Evolutionary conservation across 2,113 vertebrate species (phyloP).

Genomic region (Otis tarda): DNA sequence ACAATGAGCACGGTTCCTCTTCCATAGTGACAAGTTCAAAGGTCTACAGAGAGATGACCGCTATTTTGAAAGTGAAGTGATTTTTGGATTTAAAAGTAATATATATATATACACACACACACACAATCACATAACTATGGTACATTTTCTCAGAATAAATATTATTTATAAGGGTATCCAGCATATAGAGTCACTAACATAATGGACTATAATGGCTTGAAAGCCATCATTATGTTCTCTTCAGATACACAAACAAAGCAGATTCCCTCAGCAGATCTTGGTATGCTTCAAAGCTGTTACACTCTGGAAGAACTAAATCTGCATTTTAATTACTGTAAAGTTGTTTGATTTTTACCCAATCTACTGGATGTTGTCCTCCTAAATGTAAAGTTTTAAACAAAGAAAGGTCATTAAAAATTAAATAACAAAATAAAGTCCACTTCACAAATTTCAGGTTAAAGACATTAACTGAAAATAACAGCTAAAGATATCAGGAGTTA

Average conservation of each 20-base stretch:
- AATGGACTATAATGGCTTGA: constrained; percentile 53
- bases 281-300: constrained; percentile 32
- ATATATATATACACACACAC: accelerated
- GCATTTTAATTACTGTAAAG: constrained; percentile 53
- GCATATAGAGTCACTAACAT: constrained; percentile 31
- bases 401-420: background rate
- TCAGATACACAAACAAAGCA: constrained; percentile 46
- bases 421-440: background rate
- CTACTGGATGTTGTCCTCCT: background rate
- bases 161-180: constrained; percentile 6
- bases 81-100: background rate
- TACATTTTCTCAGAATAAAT: constrained; percentile 11
- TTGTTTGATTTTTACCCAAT: background rate
- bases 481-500: background rate
- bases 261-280: constrained; percentile 36
- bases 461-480: background rate
- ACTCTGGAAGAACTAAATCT: constrained; percentile 29
- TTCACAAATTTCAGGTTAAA: background rate
- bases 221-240: constrained; percentile 58
- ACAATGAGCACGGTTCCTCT: background rate
- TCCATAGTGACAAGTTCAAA: background rate
- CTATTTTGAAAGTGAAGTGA: background rate
- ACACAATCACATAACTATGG: background rate
- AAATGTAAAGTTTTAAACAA: background rate
- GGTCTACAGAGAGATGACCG: background rate